Base-by-base conservation (phyloP, 1,140 invertebrate genomes). In the Sinella curviseta region DNA sequence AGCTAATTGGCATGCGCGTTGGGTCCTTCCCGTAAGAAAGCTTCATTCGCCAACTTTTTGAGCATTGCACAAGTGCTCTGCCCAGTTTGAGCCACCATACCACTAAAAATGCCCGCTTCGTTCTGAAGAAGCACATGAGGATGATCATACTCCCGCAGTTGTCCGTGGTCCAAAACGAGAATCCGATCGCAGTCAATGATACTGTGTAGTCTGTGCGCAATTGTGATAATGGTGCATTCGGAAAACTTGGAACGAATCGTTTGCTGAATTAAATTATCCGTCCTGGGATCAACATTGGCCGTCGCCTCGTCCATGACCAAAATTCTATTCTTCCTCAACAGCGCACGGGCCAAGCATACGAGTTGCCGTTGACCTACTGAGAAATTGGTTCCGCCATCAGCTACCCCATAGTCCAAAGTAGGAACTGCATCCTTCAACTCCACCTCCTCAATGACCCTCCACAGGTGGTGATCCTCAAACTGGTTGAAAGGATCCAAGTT, bases 401-500 rank as follows among this genome's bases (percentile, higher is more conserved):
- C 48, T 14, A 89, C 82, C 35, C 82, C 57, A n/a, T 84, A 84
- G 74, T 88, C 86, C 20, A 88, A 77, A 1, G 84, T 84, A 33
- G 83, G 67, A 14, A 87, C 82, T 14, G 80, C 78, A 24, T 85
- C 79, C 77, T 86, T 87, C 30, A 87, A 55, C 67, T 86, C 83
- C 1, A 90, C 91, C 60, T 91, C 89, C 85, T 92, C 90, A 3
- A 94, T 85, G 0, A 90, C 91, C 79, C 85, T 91, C 94, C 84
- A 94, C 83, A 86, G 81, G 76, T 89, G 85, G 1, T 90, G 89
- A 84, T 97, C 95, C 48, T 86, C 87, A 84, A 92, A 92, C 34
- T 89, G 80, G 31, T 92, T 89, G 84, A 96, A 96, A 0, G 95
- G 95, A 88, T 97, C 95, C 80, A 97, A 88, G 87, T 97, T 97